These are phyloP conservation scores for Lamprotornis superbus DNA, from an alignment of 2,113 vertebrate genomes.

Conservation along the genomic window DNA sequence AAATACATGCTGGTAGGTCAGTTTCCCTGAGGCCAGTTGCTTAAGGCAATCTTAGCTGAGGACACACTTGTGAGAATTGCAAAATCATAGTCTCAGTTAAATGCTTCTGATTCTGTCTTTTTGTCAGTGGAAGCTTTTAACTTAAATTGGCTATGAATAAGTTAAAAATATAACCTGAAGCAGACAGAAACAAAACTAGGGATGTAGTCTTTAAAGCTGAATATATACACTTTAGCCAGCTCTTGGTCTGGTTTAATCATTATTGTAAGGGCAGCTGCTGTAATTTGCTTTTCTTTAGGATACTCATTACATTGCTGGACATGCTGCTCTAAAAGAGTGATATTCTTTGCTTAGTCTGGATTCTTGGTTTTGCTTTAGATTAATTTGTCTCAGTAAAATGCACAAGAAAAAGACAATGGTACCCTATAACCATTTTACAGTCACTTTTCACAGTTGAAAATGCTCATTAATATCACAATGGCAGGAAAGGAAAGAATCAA, in stretches of 20 bases:
- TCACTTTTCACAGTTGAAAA: not conserved
- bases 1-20: constrained; percentile 25
- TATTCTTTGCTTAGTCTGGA: not conserved
- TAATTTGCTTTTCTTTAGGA: not conserved
- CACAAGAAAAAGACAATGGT: not conserved
- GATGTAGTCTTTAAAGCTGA: not conserved
- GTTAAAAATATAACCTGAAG: not conserved
- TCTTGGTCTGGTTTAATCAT: not conserved
- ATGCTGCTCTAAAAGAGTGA: not conserved
- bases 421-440: not conserved
- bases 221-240: not conserved
- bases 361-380: not conserved
- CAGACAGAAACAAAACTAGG: not conserved
- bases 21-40: not conserved
- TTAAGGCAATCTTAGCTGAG: constrained; percentile 5
- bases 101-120: not conserved
- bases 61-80: not conserved
- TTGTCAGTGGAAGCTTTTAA: not conserved
- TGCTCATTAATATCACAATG: not conserved
- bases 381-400: not conserved
- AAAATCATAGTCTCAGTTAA: not conserved
- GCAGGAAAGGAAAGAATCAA: not conserved
- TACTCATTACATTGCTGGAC: not conserved
- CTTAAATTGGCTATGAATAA: not conserved
- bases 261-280: not conserved